These are phyloP conservation scores for Oreochromis aureus DNA, from an alignment of 2,113 vertebrate species.

Conservation along the genomic window DNA sequence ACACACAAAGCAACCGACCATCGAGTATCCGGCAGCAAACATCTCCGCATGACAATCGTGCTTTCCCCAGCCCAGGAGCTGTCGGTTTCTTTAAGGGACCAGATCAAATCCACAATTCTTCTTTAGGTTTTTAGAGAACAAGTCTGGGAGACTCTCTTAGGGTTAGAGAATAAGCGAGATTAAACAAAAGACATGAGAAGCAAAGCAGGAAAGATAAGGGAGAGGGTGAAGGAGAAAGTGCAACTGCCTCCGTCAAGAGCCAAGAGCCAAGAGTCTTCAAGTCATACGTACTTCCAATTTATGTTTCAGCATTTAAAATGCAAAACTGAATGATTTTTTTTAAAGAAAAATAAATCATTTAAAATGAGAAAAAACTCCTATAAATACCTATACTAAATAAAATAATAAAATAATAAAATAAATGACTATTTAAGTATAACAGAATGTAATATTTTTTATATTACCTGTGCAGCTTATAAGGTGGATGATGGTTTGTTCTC, in stretches of 20 bases:
- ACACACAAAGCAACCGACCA: no score
- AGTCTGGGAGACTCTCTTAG: no score
- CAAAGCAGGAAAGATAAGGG: background rate
- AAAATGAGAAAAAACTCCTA: background rate
- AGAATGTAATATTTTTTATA: background rate
- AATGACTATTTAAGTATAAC: accelerated
- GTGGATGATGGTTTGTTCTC: background rate
- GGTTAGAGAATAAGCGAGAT: no score
- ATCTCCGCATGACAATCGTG: no score
- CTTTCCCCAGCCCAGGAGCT: no score
- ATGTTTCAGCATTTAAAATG: background rate
- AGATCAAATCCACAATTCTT: no score
- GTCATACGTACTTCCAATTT: background rate
- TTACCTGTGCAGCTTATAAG: accelerated
- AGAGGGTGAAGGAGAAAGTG: background rate
- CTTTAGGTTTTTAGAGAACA: no score
- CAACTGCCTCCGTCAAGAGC: accelerated
- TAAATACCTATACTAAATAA: accelerated
- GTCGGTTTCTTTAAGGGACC: no score
- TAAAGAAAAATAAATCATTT: background rate
- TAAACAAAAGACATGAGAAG: background rate
- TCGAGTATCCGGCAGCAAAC: no score
- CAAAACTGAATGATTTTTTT: background rate
- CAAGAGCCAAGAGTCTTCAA: accelerated
- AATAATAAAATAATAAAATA: accelerated